Conservation (phyloP, 2,797 vertebrate species). For the Rhinogobio ventralis region DNA sequence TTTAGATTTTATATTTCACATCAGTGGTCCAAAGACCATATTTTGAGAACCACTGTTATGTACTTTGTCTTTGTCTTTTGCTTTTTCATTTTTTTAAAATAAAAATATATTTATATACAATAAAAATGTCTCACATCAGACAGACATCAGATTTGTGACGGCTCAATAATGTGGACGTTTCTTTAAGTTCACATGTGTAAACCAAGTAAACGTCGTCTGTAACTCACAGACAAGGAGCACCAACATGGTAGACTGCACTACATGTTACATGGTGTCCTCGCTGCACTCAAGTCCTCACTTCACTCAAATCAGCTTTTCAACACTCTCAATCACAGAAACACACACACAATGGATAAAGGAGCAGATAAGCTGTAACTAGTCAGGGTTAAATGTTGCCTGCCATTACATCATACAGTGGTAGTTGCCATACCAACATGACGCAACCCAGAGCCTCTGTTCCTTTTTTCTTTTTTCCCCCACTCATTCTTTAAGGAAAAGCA, state of each 20-base stretch:
- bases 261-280: conserved; percentile 48
- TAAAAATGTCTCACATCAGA: neutral
- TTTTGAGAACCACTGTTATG: neutral
- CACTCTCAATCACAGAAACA: conserved; percentile 49
- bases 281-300: conserved; percentile 51
- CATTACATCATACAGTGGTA: conserved; percentile 76
- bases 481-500: conserved; percentile 46
- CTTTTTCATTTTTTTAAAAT: neutral
- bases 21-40: neutral
- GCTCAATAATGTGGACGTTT: neutral
- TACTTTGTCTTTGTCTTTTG: neutral
- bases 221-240: conserved; percentile 29
- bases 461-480: conserved; percentile 34
- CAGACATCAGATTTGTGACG: neutral
- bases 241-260: conserved; percentile 30
- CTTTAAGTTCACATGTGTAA: neutral
- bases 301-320: conserved; percentile 55
- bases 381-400: conserved; percentile 71
- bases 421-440: conserved; percentile 71
- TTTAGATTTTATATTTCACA: neutral
- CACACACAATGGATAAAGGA: conserved; percentile 59
- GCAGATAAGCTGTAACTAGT: conserved; percentile 70
- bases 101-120: neutral
- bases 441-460: conserved; percentile 65
- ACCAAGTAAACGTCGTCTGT: neutral